Base-by-base conservation (phyloP, 2,113 vertebrate species). In the Urocitellus parryii region DNA sequence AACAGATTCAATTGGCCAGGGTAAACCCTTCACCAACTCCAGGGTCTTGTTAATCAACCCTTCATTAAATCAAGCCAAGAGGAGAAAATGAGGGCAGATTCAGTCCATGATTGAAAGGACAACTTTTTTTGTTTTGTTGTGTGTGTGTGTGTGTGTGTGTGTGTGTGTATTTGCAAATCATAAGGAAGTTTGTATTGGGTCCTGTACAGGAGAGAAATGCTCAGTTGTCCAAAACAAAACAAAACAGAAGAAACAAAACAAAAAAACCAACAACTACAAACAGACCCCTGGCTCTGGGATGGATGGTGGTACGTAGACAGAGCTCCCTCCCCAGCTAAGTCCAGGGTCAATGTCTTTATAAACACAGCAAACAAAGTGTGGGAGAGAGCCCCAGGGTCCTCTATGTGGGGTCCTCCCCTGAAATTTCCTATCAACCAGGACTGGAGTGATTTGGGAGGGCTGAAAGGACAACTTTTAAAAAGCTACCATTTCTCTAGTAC, bases 191-290 rank as follows among this genome's bases (percentile, higher is more conserved):
- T 97, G 96, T 98, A 98, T 97, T 96, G 89, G 92, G 80, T 94
- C 81, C 95, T 95, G 58, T 97, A 97, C 96, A 98, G 96, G 90
- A 96, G 89, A 97, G 90, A 97, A 98, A 96, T 67, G 79, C 89
- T 97, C 88, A 92, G 68, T 95, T 94, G 90, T 96, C 78, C 48
- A 91, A 95, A 42, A 53, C 48, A 56, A 56, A 56, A 56, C 13
- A 42, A 42, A 97, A 95, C 56, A 58, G 24, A 58, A 58, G 20
- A 58, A 53, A 53, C 51, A 56, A 61, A 42, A 56, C 14, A 6
- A 61, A 45, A 45, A 45, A 45, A 9, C 45, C 45, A 95, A 93
- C 95, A 95, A 84, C 92, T 97, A 98, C 93, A 97, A 98, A 98
- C 9, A 4, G 88, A 97, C 74, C 83, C 90, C 95, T 96, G 89